Evolutionary conservation across 2,888 invertebrate genomes (phyloP), one percentile per base, ranked within the genome.

Genomic region (Pyrrhia umbra): DNA sequence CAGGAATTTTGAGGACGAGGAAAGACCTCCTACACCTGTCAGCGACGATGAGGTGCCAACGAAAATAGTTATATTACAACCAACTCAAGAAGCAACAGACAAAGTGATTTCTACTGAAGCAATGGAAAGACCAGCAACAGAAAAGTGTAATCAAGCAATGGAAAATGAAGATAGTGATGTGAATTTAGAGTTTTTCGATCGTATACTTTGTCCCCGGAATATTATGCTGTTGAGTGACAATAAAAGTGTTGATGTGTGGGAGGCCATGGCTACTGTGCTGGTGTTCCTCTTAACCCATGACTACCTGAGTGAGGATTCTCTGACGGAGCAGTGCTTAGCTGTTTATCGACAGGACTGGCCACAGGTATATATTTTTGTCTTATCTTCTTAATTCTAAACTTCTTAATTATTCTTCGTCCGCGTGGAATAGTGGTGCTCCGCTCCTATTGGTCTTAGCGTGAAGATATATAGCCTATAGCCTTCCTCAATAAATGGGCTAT

Each of bases 271-370:
- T 0, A 81, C 86, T 0, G 83, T 95, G 2, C 71, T 96, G 1
- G 86, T 93, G 57, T 90, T 89, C 62, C 69, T 97, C 82, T 84
- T 97, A 51, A 90, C 93, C 6, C 90, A 95, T 45, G 87, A 95
- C 20, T 92, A 97, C 51, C 81, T 97, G 65, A 95, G 91, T 3
- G 93, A 96, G 15, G 96, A 96, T 46, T 92, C 95, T 1, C 85
- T 97, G 9, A 96, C 96, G 74, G 95, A 96, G 50, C 96, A 97
- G 77, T 96, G 97, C 77, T 89, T 97, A 37, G 95, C 96, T 0
- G 95, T 97, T 13, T 97, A 97, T 62, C 95, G 96, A 75, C 95
- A 95, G 71, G 96, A 97, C 63, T 97, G 97, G 97, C 88, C 96
- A 0, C 92, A 95, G 89, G 96, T 96, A 76, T 85, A 47, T 47